A percentile compares a stretch with the other conserved stretches of the same genome.
phyloP scores from a whole-genome alignment of 2,888 invertebrate genomes.

The Drosophila anomalata region DNA sequence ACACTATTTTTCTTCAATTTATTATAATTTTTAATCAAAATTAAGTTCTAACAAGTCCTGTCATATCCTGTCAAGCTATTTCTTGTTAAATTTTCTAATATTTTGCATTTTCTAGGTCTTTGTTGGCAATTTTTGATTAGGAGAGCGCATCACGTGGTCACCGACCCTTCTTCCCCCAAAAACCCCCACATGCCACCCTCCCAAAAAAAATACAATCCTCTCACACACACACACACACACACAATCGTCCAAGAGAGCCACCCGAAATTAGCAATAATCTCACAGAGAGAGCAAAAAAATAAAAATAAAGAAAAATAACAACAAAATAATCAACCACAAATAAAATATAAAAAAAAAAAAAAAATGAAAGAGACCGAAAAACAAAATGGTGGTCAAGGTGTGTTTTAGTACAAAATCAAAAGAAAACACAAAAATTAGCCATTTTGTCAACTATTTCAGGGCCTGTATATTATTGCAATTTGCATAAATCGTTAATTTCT shows the following conservation, averaged over 20 bases:
- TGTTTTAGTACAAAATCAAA: slow-evolving; percentile 32
- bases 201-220: slow-evolving; percentile 2
- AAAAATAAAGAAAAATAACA: slow-evolving; percentile 10
- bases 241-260: slow-evolving; percentile 24
- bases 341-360: slow-evolving; percentile 17
- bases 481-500: slow-evolving; percentile 12
- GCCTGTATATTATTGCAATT: slow-evolving; percentile 15
- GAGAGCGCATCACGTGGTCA: slow-evolving; percentile 54
- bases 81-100: neutral
- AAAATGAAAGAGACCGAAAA: slow-evolving; percentile 26
- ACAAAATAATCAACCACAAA: slow-evolving; percentile 27
- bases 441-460: slow-evolving; percentile 16
- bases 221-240: slow-evolving; percentile 37
- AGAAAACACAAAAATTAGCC: slow-evolving; percentile 14
- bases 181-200: slow-evolving; percentile 2
- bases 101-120: neutral
- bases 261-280: slow-evolving; percentile 63
- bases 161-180: slow-evolving; percentile 10
- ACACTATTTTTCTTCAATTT: slow-evolving; percentile 8
- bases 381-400: slow-evolving; percentile 73
- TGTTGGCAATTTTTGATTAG: slow-evolving; percentile 1
- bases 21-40: too few species aligned
- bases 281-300: slow-evolving; percentile 31
- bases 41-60: neutral
- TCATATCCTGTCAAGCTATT: too few species aligned